Evolutionary conservation across 2,113 vertebrate species (phyloP).

Genomic region (Morphnarchus princeps): DNA sequence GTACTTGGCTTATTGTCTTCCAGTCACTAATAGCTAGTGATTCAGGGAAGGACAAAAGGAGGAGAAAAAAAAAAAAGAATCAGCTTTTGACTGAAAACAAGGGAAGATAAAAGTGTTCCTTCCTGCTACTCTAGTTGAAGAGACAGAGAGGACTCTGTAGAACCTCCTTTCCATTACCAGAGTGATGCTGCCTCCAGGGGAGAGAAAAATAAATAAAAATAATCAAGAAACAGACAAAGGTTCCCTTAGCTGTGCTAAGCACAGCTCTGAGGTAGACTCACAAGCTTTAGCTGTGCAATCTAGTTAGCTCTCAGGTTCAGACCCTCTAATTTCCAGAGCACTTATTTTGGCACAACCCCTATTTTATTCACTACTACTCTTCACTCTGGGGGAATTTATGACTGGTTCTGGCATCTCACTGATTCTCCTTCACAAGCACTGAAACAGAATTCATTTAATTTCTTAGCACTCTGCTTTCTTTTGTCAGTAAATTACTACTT

Average conservation of each 20-base stretch:
- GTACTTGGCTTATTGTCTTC: not conserved
- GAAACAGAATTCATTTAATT: constrained; percentile 3
- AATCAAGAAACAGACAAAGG: not conserved
- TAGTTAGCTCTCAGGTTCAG: not conserved
- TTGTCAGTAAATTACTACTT: not conserved
- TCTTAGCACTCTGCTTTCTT: not conserved
- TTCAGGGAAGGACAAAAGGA: too few species aligned
- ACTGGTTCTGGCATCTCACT: not conserved
- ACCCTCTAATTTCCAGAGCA: not conserved
- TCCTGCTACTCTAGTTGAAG: not conserved
- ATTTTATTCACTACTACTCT: not conserved
- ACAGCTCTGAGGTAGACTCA: not conserved
- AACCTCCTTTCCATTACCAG: not conserved
- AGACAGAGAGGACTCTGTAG: not conserved
- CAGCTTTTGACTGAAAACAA: not conserved
- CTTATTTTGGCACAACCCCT: not conserved
- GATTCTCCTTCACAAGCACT: not conserved
- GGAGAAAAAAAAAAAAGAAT: too few species aligned
- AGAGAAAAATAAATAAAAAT: not conserved
- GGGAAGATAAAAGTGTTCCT: not conserved
- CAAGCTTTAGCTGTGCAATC: not conserved
- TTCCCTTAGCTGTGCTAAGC: not conserved
- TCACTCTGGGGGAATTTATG: not conserved
- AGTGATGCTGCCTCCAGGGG: not conserved
- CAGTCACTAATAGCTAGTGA: not conserved